Evolutionary conservation across 2,797 vertebrate species (phyloP).

Genomic region (Decapterus maruadsi): DNA sequence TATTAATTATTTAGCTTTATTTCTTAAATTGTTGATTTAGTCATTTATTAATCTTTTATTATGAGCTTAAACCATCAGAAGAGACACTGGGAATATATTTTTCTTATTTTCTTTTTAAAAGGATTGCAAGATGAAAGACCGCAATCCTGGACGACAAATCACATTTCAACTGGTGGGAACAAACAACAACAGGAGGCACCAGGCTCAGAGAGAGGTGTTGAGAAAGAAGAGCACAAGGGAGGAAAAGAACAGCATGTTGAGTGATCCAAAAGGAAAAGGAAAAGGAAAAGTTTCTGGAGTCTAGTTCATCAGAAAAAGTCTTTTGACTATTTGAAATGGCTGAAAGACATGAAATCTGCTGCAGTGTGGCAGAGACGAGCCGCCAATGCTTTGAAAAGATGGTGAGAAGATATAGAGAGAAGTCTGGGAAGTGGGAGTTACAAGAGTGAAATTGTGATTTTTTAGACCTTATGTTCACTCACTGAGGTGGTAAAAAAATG

Average conservation of each 20-base stretch:
- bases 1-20: background rate
- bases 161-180: background rate
- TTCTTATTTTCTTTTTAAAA: background rate
- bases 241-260: background rate
- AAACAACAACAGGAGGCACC: background rate
- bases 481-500: background rate
- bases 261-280: background rate
- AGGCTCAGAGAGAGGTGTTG: background rate
- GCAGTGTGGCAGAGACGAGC: background rate
- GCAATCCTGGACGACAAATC: too few relatives aligned
- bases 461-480: background rate
- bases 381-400: background rate
- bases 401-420: background rate
- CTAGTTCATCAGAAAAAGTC: slow-evolving; percentile 11
- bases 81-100: background rate
- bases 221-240: too few relatives aligned
- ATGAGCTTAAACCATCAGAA: background rate
- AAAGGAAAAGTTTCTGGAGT: background rate
- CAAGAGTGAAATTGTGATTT: slow-evolving; percentile 18
- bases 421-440: slow-evolving; percentile 21
- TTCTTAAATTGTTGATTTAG: background rate
- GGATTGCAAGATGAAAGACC: background rate
- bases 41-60: background rate
- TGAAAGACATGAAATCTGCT: slow-evolving; percentile 13
- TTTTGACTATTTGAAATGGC: slow-evolving; percentile 22